These are phyloP conservation scores for Haliclona indistincta DNA, from an alignment of 37 sponge, comb jelly and placozoan genomes.

Conservation along the genomic window DNA sequence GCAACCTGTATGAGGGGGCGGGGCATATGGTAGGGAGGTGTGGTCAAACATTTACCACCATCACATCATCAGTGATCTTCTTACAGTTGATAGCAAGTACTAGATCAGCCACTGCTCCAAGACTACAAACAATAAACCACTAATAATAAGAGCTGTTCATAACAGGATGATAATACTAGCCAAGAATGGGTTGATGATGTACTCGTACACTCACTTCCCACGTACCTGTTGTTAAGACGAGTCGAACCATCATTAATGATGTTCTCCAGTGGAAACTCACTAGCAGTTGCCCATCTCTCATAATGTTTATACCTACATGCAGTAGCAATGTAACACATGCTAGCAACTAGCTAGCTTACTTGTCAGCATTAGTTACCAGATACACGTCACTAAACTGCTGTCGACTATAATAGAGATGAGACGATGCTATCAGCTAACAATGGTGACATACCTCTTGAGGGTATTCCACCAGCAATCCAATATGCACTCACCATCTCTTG, in stretches of 20 bases:
- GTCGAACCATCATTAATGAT: constrained; percentile 91
- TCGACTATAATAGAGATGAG: constrained; percentile 40
- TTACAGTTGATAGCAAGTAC: constrained; percentile 62
- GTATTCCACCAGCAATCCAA: constrained; percentile 85
- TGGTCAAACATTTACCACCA: constrained; percentile 75
- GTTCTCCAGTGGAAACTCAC: constrained; percentile 80
- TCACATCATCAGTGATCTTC: constrained; percentile 70
- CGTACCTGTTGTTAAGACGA: constrained; percentile 68
- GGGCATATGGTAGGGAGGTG: background rate
- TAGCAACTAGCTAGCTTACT: constrained; percentile 35
- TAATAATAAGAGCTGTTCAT: too few species aligned
- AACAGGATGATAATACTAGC: background rate
- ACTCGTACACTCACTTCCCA: background rate
- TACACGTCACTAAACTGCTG: constrained; percentile 84
- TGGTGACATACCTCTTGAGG: constrained; percentile 59
- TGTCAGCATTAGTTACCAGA: constrained; percentile 89
- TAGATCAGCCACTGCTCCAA: constrained; percentile 78
- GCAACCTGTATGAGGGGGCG: constrained; percentile 49
- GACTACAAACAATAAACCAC: too few species aligned
- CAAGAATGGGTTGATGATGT: background rate
- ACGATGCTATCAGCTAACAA: background rate
- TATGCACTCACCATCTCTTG: constrained; percentile 58
- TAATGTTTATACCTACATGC: constrained; percentile 75
- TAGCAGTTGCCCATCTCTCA: constrained; percentile 86
- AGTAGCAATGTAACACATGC: background rate